Evolutionary conservation across 2,113 vertebrate species (phyloP), one percentile per base, ranked within the genome.

Genomic region (Tachysurus fulvidraco): DNA sequence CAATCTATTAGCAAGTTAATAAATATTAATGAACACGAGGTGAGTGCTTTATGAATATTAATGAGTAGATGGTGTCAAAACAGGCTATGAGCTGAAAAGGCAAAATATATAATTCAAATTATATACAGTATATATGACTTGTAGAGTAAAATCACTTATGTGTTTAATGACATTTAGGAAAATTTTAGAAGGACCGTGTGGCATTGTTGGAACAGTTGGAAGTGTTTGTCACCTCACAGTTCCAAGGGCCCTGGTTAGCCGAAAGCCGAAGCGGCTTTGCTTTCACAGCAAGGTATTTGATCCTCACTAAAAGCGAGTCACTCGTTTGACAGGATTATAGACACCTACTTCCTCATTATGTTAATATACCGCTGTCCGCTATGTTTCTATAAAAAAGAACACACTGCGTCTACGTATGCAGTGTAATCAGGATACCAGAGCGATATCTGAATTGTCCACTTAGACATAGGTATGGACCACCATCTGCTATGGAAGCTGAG

Each of bases 401-500:
- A 3, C 36, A 44, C 23, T 60, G 23, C 6, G n/a, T 59, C 23
- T 25, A 46, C 6, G 23, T 36, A 25, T 25, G 5, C 67, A 69
- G 46, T 13, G 13, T 85, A 73, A 60, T 64, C 44, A 79, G 78
- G 55, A 54, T 73, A 57, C 57, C 13, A 62, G 23, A 67, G 62
- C 65, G 69, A 64, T 28, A 30, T 80, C 65, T 74, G 44, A 73
- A 41, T 74, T 57, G 81, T 83, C 54, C 57, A 89, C 60, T n/a
- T 85, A 1, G 2, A 30, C 71, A 54, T 62, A 78, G 30, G 44
- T 60, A 89, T 60, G 28, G 55, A 82, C 41, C 36, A 23, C 84
- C 67, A 89, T 85, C 77, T 82, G 85, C 59, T 82, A 69, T 52
- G 77, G 77, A 83, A 60, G 52, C 83, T 77, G 82, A 84, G 83